These are phyloP conservation scores for Gonocerus acuteangulatus DNA, from an alignment of 2,888 invertebrate species.

Conservation along the genomic window DNA sequence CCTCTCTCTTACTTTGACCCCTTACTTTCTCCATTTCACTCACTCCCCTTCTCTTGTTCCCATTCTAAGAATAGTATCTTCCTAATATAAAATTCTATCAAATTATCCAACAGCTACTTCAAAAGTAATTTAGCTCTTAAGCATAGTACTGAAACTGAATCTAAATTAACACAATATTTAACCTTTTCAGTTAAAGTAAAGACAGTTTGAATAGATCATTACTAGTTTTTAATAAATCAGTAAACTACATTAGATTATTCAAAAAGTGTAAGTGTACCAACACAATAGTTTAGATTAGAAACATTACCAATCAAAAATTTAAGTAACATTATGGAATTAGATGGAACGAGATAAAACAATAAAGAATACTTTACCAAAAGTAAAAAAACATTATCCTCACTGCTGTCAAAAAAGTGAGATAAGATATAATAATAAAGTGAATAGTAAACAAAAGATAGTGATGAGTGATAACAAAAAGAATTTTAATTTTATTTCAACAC, in stretches of 20 bases:
- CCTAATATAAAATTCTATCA: neutral
- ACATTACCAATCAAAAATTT: too few relatives aligned
- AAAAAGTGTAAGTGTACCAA: too few relatives aligned
- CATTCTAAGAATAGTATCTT: constrained; percentile 12
- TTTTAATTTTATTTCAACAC: neutral
- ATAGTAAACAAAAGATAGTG: constrained; percentile 20
- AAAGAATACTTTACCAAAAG: constrained; percentile 10
- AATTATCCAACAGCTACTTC: neutral
- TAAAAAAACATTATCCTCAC: constrained; percentile 6
- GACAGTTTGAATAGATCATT: too few relatives aligned
- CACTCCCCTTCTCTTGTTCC: constrained; percentile 22
- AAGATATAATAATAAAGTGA: constrained; percentile 12
- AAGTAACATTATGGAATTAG: too few relatives aligned
- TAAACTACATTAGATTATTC: too few relatives aligned
- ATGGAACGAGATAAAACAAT: too few relatives aligned
- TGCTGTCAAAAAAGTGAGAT: neutral
- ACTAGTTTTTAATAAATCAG: too few relatives aligned
- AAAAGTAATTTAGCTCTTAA: neutral
- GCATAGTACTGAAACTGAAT: too few relatives aligned
- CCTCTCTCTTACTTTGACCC: constrained; percentile 26
- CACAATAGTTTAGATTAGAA: too few relatives aligned
- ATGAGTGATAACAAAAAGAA: neutral
- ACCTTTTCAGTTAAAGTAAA: too few relatives aligned
- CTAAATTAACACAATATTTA: too few relatives aligned
- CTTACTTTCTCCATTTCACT: constrained; percentile 26